Evolutionary conservation across 2,797 vertebrate species (phyloP), one percentile per base, ranked within the genome.

Genomic region (Buceros bicornis): DNA sequence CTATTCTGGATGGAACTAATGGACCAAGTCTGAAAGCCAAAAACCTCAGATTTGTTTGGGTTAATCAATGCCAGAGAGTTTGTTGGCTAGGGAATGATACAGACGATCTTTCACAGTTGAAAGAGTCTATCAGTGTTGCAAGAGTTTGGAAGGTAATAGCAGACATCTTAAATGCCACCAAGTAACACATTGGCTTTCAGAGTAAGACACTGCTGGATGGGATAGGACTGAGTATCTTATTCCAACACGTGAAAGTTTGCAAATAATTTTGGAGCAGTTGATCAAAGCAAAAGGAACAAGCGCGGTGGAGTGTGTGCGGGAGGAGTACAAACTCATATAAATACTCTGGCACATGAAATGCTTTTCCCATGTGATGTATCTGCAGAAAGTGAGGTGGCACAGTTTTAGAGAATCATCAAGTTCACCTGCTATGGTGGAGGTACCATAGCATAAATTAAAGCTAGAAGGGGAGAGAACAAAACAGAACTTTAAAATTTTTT

Each of bases 21-120:
- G 88, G 90, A 74, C 81, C 19, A 9, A 92, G 69, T 58, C 47
- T 53, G 76, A 93, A 96, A 95, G 91, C 96, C 93, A 96, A 95
- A 91, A 94, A 58, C 78, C 83, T 97, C 93, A 96, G 69, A 88
- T 95, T 95, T 96, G 93, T 96, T 97, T 96, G 87, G 79, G 91
- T 95, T 96, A 91, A 89, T 92, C 83, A 77, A 70, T 22, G 94
- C 94, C 87, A 95, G 95, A 95, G 95, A 48, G 84, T 94, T 91
- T 81, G 80, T 82, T 96, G 93, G 94, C 84, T 42, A 69, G 48
- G 66, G 80, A 93, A 89, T 20, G 93, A 81, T 58, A 86, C 86
- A 95, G 90, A 93, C 87, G 83, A 97, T 94, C 82, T 90, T 85
- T 89, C 80, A 53, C 64, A 93, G 72, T 7, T 92, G 70, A 90